Percentiles rank a stretch among this genome's conserved stretches.
These are phyloP conservation scores for Myxocyprinus asiaticus DNA, from an alignment of 2,113 vertebrate species.

Conservation along the genomic window DNA sequence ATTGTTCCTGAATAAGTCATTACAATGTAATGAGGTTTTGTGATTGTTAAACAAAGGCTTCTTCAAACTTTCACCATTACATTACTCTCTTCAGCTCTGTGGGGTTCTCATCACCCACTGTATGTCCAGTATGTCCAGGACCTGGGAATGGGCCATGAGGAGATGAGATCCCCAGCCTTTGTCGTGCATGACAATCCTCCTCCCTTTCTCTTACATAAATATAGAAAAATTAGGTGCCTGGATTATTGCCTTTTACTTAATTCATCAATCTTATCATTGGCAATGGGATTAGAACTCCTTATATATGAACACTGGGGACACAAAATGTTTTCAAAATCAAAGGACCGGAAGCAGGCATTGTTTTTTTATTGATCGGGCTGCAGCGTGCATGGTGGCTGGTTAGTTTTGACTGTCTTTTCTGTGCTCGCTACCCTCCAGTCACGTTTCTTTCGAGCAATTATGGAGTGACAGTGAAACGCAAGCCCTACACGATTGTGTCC, in stretches of 20 bases:
- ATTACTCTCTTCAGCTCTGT: too few relatives aligned
- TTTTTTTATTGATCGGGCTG: constrained; percentile 1
- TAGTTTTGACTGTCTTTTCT: background rate
- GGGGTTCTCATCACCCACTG: too few relatives aligned
- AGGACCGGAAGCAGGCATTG: background rate
- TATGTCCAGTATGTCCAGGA: too few relatives aligned
- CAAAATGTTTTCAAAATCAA: constrained; percentile 15
- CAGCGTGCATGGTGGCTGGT: background rate
- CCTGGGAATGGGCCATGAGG: too few relatives aligned
- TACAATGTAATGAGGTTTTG: too few relatives aligned
- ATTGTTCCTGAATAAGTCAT: too few relatives aligned
- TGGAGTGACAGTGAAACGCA: constrained; percentile 44
- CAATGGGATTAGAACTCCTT: constrained; percentile 22
- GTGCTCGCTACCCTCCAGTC: constrained; percentile 25
- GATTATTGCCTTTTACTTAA: constrained; percentile 40
- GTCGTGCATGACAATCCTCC: background rate
- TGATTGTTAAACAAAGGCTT: too few relatives aligned
- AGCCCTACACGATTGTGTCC: too few relatives aligned
- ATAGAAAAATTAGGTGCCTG: constrained; percentile 28
- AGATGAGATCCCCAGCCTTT: background rate
- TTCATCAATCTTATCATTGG: constrained; percentile 35
- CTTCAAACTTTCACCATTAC: too few relatives aligned
- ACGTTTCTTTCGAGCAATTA: constrained; percentile 38
- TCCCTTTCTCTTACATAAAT: constrained; percentile 27
- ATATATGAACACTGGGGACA: background rate